A percentile compares a stretch with the other conserved stretches of the same genome.
These are phyloP conservation scores for Trachemys scripta DNA, from an alignment of 2,113 vertebrate species.

Conservation along the genomic window DNA sequence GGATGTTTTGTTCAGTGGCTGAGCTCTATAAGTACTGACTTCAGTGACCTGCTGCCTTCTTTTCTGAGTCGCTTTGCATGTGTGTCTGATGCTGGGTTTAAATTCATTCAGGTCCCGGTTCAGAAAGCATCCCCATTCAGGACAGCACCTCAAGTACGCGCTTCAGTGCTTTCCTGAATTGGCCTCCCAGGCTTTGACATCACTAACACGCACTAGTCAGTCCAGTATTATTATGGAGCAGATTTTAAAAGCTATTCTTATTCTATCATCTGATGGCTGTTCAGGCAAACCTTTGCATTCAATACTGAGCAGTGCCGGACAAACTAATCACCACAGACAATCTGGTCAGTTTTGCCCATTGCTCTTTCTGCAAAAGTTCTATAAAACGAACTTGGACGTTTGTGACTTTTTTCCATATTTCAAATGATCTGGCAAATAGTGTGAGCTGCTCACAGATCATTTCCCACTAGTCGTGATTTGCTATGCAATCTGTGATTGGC, in stretches of 20 bases:
- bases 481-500: not conserved
- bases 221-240: not conserved
- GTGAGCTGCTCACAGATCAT: not conserved
- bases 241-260: not conserved
- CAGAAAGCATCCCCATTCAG: not conserved
- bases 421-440: not conserved
- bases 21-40: not conserved
- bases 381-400: not conserved
- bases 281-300: not conserved
- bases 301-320: not conserved
- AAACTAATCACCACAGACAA: not conserved
- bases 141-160: not conserved
- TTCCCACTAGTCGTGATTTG: not conserved
- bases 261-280: not conserved
- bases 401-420: not conserved
- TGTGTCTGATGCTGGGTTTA: rapidly evolving
- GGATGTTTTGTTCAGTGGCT: not conserved
- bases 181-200: not conserved
- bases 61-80: not conserved
- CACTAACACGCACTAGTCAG: not conserved
- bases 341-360: not conserved
- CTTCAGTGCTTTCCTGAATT: rapidly evolving
- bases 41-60: rapidly evolving
- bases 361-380: not conserved
- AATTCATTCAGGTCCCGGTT: not conserved